These are phyloP conservation scores for Umimayanthus kanabou DNA, from an alignment of 92 coral and sea anemone species.

Conservation along the genomic window DNA sequence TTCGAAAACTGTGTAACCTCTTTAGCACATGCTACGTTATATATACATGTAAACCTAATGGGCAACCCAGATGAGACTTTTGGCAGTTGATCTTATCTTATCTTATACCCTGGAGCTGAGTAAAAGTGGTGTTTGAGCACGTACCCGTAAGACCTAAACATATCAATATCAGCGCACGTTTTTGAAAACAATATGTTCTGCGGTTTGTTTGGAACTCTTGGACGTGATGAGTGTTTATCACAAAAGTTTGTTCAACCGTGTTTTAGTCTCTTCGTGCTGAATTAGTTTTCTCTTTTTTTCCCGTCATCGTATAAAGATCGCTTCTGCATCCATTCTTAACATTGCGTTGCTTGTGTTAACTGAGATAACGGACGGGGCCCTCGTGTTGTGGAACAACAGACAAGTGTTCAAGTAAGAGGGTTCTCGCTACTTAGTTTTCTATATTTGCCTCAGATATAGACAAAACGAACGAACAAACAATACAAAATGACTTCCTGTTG, in stretches of 20 bases:
- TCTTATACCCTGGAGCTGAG: neutral
- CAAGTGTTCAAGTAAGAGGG: no score
- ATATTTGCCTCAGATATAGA: neutral
- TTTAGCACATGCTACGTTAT: neutral
- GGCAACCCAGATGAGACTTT: constrained; percentile 1
- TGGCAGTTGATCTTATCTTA: neutral
- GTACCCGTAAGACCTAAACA: neutral
- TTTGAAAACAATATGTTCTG: neutral
- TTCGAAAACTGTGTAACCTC: neutral
- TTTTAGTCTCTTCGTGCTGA: neutral
- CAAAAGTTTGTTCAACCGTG: neutral
- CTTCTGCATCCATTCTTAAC: neutral
- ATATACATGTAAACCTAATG: neutral
- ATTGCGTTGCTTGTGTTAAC: no score
- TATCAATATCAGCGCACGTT: neutral
- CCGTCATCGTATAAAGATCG: no score
- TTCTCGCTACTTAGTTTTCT: neutral
- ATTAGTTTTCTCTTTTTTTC: no score
- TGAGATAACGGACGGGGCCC: no score
- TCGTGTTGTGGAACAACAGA: no score
- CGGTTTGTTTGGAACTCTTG: neutral
- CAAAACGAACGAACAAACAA: neutral
- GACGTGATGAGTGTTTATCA: neutral
- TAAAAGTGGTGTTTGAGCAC: neutral
- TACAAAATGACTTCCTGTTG: neutral